Conservation (phyloP, 2,113 vertebrate genomes). For the Atlantisia rogersi region DNA sequence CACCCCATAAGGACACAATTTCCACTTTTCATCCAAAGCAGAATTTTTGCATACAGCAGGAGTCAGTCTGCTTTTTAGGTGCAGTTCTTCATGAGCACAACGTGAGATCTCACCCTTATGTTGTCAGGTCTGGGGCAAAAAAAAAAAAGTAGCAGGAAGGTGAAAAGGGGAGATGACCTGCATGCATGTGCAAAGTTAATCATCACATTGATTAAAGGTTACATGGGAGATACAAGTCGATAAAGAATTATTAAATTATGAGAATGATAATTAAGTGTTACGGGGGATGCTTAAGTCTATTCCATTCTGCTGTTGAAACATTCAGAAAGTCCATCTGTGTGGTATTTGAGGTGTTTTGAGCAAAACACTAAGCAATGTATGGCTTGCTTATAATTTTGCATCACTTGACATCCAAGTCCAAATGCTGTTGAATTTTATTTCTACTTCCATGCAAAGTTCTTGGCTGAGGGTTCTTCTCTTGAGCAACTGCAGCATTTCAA, state of each 20-base stretch:
- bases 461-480: neutral
- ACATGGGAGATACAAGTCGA: neutral
- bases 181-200: neutral
- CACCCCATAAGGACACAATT: neutral
- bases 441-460: neutral
- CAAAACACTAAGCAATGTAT: neutral
- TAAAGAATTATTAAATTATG: neutral
- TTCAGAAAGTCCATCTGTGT: neutral
- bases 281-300: neutral
- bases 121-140: neutral
- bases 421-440: neutral
- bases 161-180: neutral
- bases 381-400: neutral
- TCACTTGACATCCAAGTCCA: neutral
- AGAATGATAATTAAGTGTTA: neutral
- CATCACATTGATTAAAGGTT: neutral
- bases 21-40: neutral
- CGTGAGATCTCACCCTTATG: neutral
- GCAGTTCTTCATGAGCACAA: neutral
- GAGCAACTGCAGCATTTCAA: neutral
- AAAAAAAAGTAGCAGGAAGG: neutral
- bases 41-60: neutral
- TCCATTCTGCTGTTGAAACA: neutral
- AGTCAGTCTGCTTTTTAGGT: neutral
- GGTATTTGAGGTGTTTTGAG: neutral